phyloP scores from a whole-genome alignment of 2,888 invertebrate species.

The Nipponacmea schrenckii region DNA sequence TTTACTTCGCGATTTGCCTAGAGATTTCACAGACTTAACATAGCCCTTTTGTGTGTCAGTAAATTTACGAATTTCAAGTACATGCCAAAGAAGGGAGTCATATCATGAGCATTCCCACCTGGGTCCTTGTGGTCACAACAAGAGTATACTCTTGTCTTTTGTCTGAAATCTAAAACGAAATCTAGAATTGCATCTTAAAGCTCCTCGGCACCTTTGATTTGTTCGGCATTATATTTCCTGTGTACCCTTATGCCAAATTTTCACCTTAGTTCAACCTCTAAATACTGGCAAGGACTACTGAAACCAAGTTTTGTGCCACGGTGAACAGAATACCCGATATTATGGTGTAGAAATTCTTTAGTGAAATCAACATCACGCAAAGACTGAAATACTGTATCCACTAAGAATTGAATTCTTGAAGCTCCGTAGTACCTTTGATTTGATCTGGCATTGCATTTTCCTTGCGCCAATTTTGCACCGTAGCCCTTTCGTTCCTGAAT shows the following conservation, averaged over 20 bases:
- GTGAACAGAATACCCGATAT: too few relatives aligned
- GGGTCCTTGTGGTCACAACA: not conserved
- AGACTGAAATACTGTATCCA: not conserved
- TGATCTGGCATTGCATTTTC: too few relatives aligned
- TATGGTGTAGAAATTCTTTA: not conserved
- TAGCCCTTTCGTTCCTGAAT: too few relatives aligned
- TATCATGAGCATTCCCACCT: not conserved
- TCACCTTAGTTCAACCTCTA: too few relatives aligned
- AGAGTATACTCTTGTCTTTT: not conserved
- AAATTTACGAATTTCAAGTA: not conserved
- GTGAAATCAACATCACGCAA: not conserved
- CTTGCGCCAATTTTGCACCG: too few relatives aligned
- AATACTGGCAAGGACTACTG: too few relatives aligned
- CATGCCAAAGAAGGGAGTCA: not conserved
- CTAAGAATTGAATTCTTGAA: too few relatives aligned
- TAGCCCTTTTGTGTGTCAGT: not conserved
- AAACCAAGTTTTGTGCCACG: too few relatives aligned
- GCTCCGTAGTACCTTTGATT: too few relatives aligned
- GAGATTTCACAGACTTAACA: not conserved
- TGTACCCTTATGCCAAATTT: too few relatives aligned
- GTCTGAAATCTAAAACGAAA: not conserved
- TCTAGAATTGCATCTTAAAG: not conserved
- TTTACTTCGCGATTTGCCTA: not conserved
- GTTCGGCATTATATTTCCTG: not conserved
- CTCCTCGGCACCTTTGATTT: not conserved